Evolutionary conservation across 2,113 vertebrate species (phyloP).

Genomic region (Hippolais icterina): DNA sequence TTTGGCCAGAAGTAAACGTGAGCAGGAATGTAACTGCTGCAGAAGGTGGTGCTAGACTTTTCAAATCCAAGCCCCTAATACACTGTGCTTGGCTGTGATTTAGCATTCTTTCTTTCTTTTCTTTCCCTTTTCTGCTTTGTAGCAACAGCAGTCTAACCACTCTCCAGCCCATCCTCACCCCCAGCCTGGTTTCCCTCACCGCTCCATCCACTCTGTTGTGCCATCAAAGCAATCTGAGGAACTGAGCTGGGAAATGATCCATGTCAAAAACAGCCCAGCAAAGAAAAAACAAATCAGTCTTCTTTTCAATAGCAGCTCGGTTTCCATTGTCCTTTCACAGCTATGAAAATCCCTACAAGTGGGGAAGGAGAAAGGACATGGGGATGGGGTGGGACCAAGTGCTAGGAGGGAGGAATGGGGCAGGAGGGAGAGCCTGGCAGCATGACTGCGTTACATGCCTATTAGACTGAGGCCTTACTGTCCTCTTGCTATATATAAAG

Average conservation of each 20-base stretch:
- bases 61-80: conserved; percentile 21
- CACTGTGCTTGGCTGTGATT: not conserved
- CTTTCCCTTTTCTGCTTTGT: conserved; percentile 14
- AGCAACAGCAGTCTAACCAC: not conserved
- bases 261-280: not conserved
- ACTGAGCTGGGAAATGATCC: not conserved
- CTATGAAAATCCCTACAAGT: not conserved
- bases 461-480: not conserved
- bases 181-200: not conserved
- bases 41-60: not conserved
- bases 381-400: not conserved
- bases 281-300: not conserved
- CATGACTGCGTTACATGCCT: not conserved
- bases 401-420: not conserved
- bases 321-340: conserved; percentile 24
- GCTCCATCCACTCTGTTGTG: not conserved
- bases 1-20: not conserved
- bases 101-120: not conserved
- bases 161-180: not conserved
- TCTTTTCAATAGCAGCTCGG: not conserved
- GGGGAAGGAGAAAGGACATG: not conserved
- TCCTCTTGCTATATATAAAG: not conserved
- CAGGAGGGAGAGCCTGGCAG: not conserved
- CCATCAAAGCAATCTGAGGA: not conserved
- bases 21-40: conserved; percentile 14